Conservation (phyloP, 2,797 vertebrate species). For the Smutsia temminckii region DNA sequence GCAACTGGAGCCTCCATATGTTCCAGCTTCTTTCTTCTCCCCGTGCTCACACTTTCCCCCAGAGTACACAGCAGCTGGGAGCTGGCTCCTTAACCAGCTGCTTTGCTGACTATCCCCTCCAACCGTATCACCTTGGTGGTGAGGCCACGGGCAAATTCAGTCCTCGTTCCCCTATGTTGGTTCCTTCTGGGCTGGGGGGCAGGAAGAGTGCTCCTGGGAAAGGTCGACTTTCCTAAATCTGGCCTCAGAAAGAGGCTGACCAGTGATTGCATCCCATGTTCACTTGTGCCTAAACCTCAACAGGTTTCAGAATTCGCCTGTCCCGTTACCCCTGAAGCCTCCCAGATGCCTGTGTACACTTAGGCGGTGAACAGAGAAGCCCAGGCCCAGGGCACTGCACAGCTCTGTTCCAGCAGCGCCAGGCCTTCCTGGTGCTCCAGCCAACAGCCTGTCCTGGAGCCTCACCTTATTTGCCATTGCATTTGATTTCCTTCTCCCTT, state of each 20-base stretch:
- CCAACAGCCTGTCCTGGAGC: neutral
- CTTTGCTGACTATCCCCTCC: neutral
- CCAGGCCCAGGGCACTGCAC: rapidly evolving
- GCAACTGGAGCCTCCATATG: too few relatives aligned
- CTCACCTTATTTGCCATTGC: neutral
- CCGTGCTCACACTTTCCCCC: neutral
- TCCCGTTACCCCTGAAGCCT: neutral
- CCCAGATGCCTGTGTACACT: neutral
- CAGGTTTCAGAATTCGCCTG: neutral
- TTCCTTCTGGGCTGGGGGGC: neutral
- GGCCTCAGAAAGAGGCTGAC: neutral
- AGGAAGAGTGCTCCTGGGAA: neutral
- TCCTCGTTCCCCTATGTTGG: neutral
- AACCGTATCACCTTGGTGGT: neutral
- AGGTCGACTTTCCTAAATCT: neutral
- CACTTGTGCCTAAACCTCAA: neutral
- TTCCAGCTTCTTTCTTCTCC: neutral
- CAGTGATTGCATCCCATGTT: too few relatives aligned
- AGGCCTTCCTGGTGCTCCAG: neutral
- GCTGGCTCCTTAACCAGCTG: neutral
- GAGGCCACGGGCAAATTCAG: neutral
- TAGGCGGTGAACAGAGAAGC: neutral
- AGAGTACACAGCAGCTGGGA: neutral
- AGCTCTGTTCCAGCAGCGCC: neutral
- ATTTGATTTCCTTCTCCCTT: neutral